phyloP scores from a whole-genome alignment of 2,797 vertebrate species.

The Myiotriccus ornatus region DNA sequence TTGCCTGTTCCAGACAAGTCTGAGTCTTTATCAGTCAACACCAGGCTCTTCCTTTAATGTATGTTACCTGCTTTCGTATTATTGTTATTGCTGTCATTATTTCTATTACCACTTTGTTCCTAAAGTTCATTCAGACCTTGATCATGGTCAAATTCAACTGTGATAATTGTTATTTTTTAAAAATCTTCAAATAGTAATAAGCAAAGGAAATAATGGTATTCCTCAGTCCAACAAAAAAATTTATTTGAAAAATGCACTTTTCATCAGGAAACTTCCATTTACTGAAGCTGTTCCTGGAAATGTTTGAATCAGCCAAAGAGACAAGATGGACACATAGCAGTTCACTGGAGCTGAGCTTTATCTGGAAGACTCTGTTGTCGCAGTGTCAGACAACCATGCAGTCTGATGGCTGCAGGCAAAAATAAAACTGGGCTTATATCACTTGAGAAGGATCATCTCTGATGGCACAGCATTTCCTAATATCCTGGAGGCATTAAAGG shows the following conservation, averaged over 20 bases:
- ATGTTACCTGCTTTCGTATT: background rate
- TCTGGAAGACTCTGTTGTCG: background rate
- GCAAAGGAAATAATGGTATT: background rate
- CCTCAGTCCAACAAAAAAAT: background rate
- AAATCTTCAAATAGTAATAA: background rate
- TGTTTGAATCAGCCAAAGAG: background rate
- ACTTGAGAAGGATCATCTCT: background rate
- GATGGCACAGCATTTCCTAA: background rate
- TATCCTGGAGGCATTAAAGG: background rate
- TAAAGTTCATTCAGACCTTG: background rate
- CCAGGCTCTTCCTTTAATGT: constrained; percentile 26
- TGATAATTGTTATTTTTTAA: background rate
- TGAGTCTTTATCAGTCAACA: constrained; percentile 21
- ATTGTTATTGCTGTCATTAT: background rate
- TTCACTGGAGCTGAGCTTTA: background rate
- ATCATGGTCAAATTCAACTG: background rate
- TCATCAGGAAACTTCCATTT: background rate
- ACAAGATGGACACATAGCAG: background rate
- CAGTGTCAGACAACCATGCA: background rate
- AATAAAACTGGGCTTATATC: background rate
- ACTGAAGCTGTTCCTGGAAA: background rate
- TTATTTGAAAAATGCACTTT: background rate
- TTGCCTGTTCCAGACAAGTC: constrained; percentile 2
- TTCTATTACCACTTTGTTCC: background rate
- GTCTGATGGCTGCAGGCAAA: background rate